Conservation (phyloP, 2,888 invertebrate species). For the Lasioglossum leucozonium region DNA sequence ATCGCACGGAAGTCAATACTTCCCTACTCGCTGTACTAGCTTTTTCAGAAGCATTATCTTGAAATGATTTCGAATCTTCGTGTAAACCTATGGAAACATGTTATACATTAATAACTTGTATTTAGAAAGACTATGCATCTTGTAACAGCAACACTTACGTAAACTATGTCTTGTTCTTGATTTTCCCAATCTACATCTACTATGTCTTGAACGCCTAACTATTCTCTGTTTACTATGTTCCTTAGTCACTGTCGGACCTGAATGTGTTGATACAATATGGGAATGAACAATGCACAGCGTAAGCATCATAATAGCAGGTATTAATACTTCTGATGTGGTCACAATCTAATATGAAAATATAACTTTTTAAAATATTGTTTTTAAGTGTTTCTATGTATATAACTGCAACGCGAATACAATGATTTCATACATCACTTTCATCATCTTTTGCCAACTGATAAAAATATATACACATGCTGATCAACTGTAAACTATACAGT, state of each 20-base stretch:
- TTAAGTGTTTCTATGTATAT: neutral
- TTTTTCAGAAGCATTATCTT: slow-evolving; percentile 75
- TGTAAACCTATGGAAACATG: slow-evolving; percentile 65
- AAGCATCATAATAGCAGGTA: slow-evolving; percentile 90
- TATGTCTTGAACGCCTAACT: slow-evolving; percentile 75
- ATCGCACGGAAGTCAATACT: slow-evolving; percentile 79
- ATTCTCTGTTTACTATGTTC: slow-evolving; percentile 74
- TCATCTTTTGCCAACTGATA: slow-evolving; percentile 77
- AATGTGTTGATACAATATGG: slow-evolving; percentile 90
- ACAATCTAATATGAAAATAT: slow-evolving; percentile 85
- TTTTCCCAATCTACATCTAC: slow-evolving; percentile 79
- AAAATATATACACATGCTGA: slow-evolving; percentile 87
- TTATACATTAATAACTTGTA: slow-evolving; percentile 7
- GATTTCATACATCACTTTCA: slow-evolving; percentile 86
- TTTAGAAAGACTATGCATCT: neutral
- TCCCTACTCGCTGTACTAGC: slow-evolving; percentile 68
- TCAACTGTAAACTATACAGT: slow-evolving; percentile 91
- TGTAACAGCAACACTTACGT: slow-evolving; percentile 64
- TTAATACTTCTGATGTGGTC: slow-evolving; percentile 89
- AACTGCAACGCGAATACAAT: slow-evolving; percentile 24
- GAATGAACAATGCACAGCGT: slow-evolving; percentile 92
- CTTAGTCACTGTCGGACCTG: slow-evolving; percentile 76
- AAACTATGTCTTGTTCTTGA: slow-evolving; percentile 76
- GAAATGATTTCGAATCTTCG: slow-evolving; percentile 76
- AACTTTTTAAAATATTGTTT: slow-evolving; percentile 5